Base-by-base conservation (phyloP, 2,888 invertebrate genomes). In the Augiades crinisus region DNA sequence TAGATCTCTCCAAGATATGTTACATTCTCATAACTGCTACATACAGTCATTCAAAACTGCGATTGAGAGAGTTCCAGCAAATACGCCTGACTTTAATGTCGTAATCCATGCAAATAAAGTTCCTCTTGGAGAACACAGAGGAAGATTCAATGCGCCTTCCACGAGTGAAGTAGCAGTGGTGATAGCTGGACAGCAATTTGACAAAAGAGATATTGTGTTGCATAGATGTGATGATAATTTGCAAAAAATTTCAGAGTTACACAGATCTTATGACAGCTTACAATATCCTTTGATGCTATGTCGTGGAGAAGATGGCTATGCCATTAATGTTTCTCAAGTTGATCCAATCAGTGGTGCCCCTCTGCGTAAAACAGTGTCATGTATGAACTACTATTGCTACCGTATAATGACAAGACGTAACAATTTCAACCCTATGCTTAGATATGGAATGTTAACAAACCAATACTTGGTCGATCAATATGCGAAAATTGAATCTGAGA, bases 161-260 rank as follows among this genome's bases (percentile, higher is more conserved):
- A 58, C 58, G 52, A 58, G 56, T 60, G 59, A 64, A 59, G 62
- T 62, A 56, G 62, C 61, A 54, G 58, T 62, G 33, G 61, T 64
- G 34, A 59, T 62, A 47, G 59, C 51, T 55, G 59, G 59, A 45
- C 55, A 64, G 54, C 58, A 63, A 56, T 63, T 62, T 56, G 62
- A 60, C 43, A 59, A 55, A 49, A 56, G 63, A 54, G 62, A 63
- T 59, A 64, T 64, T 54, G 56, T 61, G 3, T 54, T 63, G 37
- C 59, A 52, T 24, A 60, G 59, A 53, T 61, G 59, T 52, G 60
- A 62, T 52, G 55, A 59, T 41, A 58, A 54, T 54, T 57, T 62
- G 36, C 56, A 62, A 55, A 55, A 55, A 54, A 62, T 56, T 43
- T 56, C 41, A 38, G 59, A 64, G 37, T 47, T 59, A 54, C 62